A percentile compares a stretch with the other conserved stretches of the same genome.
Evolutionary conservation across 2,113 vertebrate genomes (phyloP).

Genomic region (Dipodomys merriami): DNA sequence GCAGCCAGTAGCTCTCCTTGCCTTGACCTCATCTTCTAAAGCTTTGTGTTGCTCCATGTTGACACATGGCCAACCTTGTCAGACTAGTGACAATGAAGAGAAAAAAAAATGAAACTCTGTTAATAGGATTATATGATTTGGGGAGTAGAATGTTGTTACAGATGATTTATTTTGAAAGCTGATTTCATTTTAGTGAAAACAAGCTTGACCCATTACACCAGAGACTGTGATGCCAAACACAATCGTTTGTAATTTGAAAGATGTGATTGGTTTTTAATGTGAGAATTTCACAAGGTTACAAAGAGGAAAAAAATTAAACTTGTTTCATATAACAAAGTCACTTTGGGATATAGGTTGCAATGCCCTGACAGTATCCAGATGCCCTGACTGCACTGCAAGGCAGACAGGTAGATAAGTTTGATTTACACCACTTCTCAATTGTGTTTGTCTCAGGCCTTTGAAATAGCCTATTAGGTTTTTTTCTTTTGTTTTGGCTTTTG

Average conservation of each 20-base stretch:
- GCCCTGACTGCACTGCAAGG: conserved; percentile 76
- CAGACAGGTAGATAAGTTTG: conserved; percentile 83
- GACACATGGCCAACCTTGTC: conserved; percentile 84
- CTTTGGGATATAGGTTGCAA: conserved; percentile 84
- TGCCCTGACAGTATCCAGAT: conserved; percentile 90
- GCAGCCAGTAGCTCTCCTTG: conserved; percentile 73
- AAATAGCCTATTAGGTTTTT: conserved; percentile 78
- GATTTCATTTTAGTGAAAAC: conserved; percentile 88
- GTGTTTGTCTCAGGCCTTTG: conserved; percentile 81
- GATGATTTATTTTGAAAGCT: conserved; percentile 90
- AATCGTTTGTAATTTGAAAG: conserved; percentile 88
- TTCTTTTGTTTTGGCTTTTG: conserved; percentile 43
- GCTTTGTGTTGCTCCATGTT: conserved; percentile 82
- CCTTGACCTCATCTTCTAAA: conserved; percentile 80
- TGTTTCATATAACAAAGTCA: conserved; percentile 86
- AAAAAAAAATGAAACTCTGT: conserved; percentile 76
- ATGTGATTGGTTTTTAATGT: conserved; percentile 88
- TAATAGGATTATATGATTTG: conserved; percentile 90
- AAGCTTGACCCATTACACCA: conserved; percentile 85
- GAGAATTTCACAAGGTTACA: conserved; percentile 86
- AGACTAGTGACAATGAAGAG: conserved; percentile 77
- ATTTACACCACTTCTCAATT: conserved; percentile 82
- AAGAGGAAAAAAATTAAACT: conserved; percentile 85
- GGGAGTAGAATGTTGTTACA: conserved; percentile 86
- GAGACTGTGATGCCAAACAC: conserved; percentile 88